A percentile compares a stretch with the other conserved stretches of the same genome.
Conservation (phyloP, 2,113 vertebrate genomes). For the Hypomesus transpacificus region DNA sequence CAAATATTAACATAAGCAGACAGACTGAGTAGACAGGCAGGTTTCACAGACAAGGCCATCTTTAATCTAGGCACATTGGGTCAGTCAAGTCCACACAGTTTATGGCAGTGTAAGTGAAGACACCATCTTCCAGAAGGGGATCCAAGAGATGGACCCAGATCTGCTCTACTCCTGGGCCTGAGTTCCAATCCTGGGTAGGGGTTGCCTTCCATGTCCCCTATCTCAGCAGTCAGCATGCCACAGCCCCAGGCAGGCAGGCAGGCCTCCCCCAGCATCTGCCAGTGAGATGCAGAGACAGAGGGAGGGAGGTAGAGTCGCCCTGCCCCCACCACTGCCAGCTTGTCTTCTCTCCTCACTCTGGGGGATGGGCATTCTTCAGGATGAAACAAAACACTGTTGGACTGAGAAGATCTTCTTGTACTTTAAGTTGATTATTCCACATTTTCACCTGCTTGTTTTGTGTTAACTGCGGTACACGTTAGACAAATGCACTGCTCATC, state of each 20-base stretch:
- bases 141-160: conserved; percentile 46
- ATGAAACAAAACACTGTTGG: background rate
- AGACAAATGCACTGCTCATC: too few species aligned
- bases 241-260: conserved; percentile 34
- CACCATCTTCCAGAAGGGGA: background rate
- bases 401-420: background rate
- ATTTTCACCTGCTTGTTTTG: too few species aligned
- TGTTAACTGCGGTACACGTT: too few species aligned
- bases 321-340: conserved; percentile 59
- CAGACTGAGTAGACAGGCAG: conserved; percentile 58
- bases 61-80: conserved; percentile 30
- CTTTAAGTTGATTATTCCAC: background rate
- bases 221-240: conserved; percentile 19
- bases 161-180: background rate
- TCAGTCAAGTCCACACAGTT: conserved; percentile 12
- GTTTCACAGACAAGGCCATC: conserved; percentile 36
- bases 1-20: conserved; percentile 60
- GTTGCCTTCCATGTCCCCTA: background rate
- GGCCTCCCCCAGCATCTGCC: conserved; percentile 67
- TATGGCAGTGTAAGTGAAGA: conserved; percentile 21
- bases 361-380: conserved; percentile 52
- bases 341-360: conserved; percentile 37
- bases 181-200: background rate
- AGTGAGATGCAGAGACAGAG: conserved; percentile 21
- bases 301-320: conserved; percentile 48